Evolutionary conservation across 1,140 invertebrate genomes (phyloP).

Genomic region (Phortica variegata): DNA sequence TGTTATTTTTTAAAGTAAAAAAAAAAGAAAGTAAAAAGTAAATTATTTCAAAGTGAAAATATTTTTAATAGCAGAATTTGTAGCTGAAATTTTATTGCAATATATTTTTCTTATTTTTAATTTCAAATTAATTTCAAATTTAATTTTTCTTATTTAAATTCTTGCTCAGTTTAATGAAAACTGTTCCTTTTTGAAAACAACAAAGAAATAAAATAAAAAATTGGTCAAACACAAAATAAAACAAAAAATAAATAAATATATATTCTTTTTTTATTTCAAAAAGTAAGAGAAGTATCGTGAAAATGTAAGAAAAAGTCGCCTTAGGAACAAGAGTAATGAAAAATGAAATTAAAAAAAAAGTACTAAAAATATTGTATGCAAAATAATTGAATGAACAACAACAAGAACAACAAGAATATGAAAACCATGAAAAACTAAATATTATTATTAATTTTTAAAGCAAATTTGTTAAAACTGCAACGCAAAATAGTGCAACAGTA

Average conservation of each 20-base stretch:
- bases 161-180: conserved; percentile 33
- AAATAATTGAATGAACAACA: conserved; percentile 31
- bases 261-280: no score
- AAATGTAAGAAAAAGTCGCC: conserved; percentile 54
- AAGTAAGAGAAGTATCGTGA: no score
- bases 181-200: conserved; percentile 23
- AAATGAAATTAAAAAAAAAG: conserved; percentile 25
- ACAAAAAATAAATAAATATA: conserved; percentile 42
- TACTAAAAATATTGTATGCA: conserved; percentile 29
- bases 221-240: conserved; percentile 11
- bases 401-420: conserved; percentile 10
- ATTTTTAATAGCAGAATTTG: conserved; percentile 55
- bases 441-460: conserved; percentile 38
- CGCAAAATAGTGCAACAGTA: conserved; percentile 28
- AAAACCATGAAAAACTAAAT: conserved; percentile 16
- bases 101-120: conserved; percentile 7
- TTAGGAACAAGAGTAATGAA: conserved; percentile 47
- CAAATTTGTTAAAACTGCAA: conserved; percentile 44
- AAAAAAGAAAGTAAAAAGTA: conserved; percentile 6
- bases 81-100: conserved; percentile 41
- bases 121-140: conserved; percentile 7
- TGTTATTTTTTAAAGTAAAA: conserved; percentile 45
- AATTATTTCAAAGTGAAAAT: no score
- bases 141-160: conserved; percentile 5
- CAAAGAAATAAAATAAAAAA: conserved; percentile 16